Evolutionary conservation across 2,797 vertebrate genomes (phyloP).

Genomic region (Gambusia yucatana): DNA sequence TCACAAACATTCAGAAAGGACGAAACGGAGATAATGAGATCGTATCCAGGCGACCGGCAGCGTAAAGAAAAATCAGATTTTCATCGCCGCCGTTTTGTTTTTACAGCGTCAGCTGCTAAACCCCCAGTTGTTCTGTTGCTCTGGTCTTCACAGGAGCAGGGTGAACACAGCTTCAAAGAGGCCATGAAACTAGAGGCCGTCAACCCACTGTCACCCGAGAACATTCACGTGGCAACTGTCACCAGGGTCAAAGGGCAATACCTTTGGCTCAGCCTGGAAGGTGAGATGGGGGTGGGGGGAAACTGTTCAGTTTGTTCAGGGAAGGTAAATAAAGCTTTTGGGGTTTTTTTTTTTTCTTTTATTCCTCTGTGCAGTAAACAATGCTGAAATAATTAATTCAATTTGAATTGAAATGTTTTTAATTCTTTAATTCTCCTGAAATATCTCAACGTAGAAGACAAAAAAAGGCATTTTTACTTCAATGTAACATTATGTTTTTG

Average conservation of each 20-base stretch:
- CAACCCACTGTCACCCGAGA: constrained; percentile 90
- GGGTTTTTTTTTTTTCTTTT: background rate
- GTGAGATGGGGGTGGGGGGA: constrained; percentile 71
- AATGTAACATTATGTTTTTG: background rate
- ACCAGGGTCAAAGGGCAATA: constrained; percentile 91
- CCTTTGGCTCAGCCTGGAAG: constrained; percentile 94
- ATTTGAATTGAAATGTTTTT: background rate
- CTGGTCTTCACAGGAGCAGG: constrained; percentile 68
- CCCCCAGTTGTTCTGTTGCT: background rate
- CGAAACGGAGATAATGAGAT: background rate
- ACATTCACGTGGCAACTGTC: constrained; percentile 93
- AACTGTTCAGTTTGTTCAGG: constrained; percentile 5
- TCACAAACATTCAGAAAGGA: background rate
- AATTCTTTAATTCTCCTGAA: background rate
- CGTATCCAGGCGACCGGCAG: background rate
- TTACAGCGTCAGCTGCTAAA: background rate
- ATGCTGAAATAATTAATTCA: background rate
- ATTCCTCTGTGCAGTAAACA: background rate
- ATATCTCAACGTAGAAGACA: background rate
- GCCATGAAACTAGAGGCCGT: constrained; percentile 97
- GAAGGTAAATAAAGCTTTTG: background rate
- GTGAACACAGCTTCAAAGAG: constrained; percentile 92
- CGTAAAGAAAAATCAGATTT: background rate
- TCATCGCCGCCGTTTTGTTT: background rate
- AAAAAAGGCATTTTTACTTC: background rate